Percentiles rank a stretch among this genome's conserved stretches.
These are phyloP conservation scores for Huso huso DNA, from an alignment of 2,797 vertebrate species.

Conservation along the genomic window DNA sequence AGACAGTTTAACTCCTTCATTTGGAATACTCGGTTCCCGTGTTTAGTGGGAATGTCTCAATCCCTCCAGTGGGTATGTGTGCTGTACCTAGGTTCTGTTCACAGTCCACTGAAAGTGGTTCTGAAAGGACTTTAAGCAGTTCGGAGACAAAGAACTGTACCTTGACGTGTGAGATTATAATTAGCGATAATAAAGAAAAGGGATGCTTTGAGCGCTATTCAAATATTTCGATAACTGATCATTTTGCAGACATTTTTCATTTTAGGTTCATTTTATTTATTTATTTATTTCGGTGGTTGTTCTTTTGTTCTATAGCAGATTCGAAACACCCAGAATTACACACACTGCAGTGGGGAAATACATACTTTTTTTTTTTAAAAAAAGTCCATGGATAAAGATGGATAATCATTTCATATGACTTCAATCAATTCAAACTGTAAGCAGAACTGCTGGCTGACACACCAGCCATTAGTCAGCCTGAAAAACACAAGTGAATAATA, in stretches of 20 bases:
- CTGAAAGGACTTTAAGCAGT: slow-evolving; percentile 15
- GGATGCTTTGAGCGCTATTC: slow-evolving; percentile 6
- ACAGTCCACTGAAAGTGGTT: background rate
- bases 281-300: background rate
- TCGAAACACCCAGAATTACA: background rate
- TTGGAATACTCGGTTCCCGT: background rate
- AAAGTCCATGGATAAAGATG: no score
- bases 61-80: background rate
- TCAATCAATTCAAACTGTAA: no score
- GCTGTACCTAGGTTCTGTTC: slow-evolving; percentile 1
- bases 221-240: background rate
- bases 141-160: background rate
- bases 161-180: slow-evolving; percentile 14
- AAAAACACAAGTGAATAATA: no score
- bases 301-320: background rate
- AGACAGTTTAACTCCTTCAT: slow-evolving; percentile 8
- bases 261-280: background rate
- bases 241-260: background rate
- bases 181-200: slow-evolving; percentile 10
- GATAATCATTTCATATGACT: no score
- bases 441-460: no score
- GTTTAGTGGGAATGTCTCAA: background rate
- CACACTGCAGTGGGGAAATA: background rate
- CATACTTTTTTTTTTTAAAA: no score
- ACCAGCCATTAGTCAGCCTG: no score